Conservation (phyloP, 2,888 invertebrate species). For the Endotricha flammealis region DNA sequence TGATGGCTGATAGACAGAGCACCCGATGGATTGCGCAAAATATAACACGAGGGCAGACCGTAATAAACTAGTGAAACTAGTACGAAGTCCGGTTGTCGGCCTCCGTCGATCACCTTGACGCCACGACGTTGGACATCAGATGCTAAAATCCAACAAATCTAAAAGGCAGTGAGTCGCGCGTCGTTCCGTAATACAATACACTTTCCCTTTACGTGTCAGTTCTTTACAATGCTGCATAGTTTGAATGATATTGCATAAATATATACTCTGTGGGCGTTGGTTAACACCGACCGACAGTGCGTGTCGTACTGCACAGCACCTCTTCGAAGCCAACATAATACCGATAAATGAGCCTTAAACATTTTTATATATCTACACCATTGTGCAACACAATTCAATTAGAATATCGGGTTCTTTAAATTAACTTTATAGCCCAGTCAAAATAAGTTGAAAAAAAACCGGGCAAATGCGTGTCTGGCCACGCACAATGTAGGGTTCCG, state of each 20-base stretch:
- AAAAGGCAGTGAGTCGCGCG: conserved; percentile 31
- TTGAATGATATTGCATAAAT: neutral
- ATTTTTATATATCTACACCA: too few species aligned
- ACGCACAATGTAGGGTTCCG: too few species aligned
- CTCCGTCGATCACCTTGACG: conserved; percentile 59
- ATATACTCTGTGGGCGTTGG: too few species aligned
- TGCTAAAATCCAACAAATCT: conserved; percentile 40
- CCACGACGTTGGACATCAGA: conserved; percentile 34
- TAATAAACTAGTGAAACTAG: conserved; percentile 28
- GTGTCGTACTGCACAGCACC: too few species aligned
- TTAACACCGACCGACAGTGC: too few species aligned
- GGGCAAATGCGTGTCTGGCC: too few species aligned
- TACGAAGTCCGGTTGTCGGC: conserved; percentile 24
- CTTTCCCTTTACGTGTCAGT: conserved; percentile 42
- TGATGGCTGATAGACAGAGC: conserved; percentile 13
- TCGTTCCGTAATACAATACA: conserved; percentile 43
- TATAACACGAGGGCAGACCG: conserved; percentile 29
- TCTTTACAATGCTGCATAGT: conserved; percentile 1
- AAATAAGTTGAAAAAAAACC: too few species aligned
- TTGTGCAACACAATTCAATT: too few species aligned
- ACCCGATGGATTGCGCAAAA: conserved; percentile 33
- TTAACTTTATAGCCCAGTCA: too few species aligned
- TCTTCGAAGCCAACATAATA: too few species aligned
- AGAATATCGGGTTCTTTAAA: too few species aligned
- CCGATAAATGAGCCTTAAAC: too few species aligned